Conservation (phyloP, 23 tunicate species). For the Styela plicata region DNA sequence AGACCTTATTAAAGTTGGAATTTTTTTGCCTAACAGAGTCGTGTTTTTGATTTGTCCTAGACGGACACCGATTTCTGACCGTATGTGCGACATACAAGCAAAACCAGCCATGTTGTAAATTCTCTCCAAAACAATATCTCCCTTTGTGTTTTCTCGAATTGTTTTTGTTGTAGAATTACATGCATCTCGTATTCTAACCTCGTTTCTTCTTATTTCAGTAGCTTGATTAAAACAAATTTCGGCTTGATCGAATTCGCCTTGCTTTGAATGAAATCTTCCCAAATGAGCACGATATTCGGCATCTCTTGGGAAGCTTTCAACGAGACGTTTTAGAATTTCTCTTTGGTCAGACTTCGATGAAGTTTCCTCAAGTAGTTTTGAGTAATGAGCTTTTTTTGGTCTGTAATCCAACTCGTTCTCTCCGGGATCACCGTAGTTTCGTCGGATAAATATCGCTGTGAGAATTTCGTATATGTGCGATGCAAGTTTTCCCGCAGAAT, state of each 20-base stretch:
- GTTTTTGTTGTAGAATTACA: neutral
- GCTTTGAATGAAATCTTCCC: conserved; percentile 42
- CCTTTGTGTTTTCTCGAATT: neutral
- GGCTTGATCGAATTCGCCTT: neutral
- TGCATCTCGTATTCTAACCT: neutral
- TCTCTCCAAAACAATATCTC: conserved; percentile 10
- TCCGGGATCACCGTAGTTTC: conserved; percentile 50
- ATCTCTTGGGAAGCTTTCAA: conserved; percentile 42
- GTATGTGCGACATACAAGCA: conserved; percentile 3
- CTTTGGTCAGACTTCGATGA: conserved; percentile 7
- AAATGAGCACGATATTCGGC: conserved; percentile 62
- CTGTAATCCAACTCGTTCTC: conserved; percentile 15
- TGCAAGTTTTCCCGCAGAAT: neutral
- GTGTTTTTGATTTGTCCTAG: neutral
- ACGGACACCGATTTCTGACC: neutral
- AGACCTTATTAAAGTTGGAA: neutral
- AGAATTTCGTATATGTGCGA: conserved; percentile 16
- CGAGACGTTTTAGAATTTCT: conserved; percentile 22
- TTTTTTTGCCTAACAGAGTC: neutral
- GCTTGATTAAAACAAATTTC: conserved; percentile 6
- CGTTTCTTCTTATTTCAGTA: conserved; percentile 1
- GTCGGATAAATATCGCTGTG: conserved; percentile 33
- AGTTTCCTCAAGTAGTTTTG: conserved; percentile 43
- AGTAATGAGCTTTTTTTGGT: neutral
- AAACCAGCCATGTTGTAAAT: conserved; percentile 20